Conservation (phyloP, 2,888 invertebrate genomes). For the Sialis fuliginosa region DNA sequence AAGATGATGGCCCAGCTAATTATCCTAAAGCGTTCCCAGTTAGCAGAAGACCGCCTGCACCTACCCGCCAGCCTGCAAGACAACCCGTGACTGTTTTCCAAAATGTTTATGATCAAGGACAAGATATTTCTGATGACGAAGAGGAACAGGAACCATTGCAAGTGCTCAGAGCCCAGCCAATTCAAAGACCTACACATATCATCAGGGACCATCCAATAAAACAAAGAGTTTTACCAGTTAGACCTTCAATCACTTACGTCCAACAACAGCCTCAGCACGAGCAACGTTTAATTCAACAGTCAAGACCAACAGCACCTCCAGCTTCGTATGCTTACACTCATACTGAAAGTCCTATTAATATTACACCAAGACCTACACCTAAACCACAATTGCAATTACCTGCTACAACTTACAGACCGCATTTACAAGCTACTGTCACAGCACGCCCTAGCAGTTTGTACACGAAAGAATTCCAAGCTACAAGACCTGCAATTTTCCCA, state of each 20-base stretch:
- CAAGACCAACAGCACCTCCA: slow-evolving; percentile 25
- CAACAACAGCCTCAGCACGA: slow-evolving; percentile 15
- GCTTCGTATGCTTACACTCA: slow-evolving; percentile 21
- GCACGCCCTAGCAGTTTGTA: slow-evolving; percentile 28
- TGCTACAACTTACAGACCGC: slow-evolving; percentile 48
- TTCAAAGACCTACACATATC: slow-evolving; percentile 16
- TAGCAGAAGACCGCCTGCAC: slow-evolving; percentile 31
- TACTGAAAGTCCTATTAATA: slow-evolving; percentile 31
- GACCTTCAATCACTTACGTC: slow-evolving; percentile 12
- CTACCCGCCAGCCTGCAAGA: slow-evolving; percentile 21
- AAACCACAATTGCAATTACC: slow-evolving; percentile 32
- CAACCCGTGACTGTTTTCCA: slow-evolving; percentile 49
- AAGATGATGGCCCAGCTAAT: slow-evolving; percentile 34
- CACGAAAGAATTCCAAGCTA: slow-evolving; percentile 17
- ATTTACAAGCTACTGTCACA: slow-evolving; percentile 39
- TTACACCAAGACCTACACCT: slow-evolving; percentile 37
- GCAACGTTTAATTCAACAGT: slow-evolving; percentile 17
- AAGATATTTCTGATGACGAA: slow-evolving; percentile 35
- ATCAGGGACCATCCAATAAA: slow-evolving; percentile 15
- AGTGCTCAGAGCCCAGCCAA: slow-evolving; percentile 24
- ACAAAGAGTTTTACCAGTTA: slow-evolving; percentile 14
- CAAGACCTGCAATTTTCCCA: slow-evolving; percentile 17
- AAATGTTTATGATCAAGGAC: slow-evolving; percentile 37
- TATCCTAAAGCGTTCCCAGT: slow-evolving; percentile 43
- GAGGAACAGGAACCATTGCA: slow-evolving; percentile 35